phyloP scores from a whole-genome alignment of 2,113 vertebrate genomes.

The Carassius carassius region DNA sequence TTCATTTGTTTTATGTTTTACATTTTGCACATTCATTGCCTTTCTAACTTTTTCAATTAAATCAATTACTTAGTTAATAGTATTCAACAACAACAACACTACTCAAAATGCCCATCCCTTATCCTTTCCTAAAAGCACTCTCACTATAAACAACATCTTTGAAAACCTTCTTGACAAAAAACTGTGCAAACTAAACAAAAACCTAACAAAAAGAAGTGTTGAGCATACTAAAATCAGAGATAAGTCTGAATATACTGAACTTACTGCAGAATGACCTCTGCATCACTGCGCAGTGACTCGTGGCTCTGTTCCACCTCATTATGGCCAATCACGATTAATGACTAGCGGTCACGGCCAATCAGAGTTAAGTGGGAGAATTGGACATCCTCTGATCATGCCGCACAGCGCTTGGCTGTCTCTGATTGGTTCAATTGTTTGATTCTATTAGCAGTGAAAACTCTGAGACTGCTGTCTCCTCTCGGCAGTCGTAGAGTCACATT shows the following conservation, averaged over 20 bases:
- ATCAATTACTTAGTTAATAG: neutral
- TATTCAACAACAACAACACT: neutral
- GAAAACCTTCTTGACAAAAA: neutral
- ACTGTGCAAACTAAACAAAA: neutral
- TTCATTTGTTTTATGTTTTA: neutral
- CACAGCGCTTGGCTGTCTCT: conserved; percentile 19
- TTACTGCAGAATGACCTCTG: conserved; percentile 33
- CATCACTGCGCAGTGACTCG: conserved; percentile 28
- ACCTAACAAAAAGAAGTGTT: neutral
- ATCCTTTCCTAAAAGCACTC: neutral
- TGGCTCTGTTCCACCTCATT: conserved; percentile 48
- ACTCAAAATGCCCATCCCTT: neutral
- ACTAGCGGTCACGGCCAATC: conserved; percentile 44
- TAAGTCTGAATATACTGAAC: neutral
- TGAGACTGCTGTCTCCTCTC: conserved; percentile 34
- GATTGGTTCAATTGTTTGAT: conserved; percentile 49
- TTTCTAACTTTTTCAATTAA: neutral
- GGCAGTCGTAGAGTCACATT: conserved; percentile 9
- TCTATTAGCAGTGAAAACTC: conserved; percentile 47
- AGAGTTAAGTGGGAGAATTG: conserved; percentile 38
- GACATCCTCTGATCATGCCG: conserved; percentile 14
- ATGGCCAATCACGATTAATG: conserved; percentile 41
- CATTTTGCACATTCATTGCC: too few relatives aligned
- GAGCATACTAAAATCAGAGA: neutral
- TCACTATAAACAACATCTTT: neutral